A percentile compares a stretch with the other conserved stretches of the same genome.
Evolutionary conservation across 64 coral and sea anemone genomes (phyloP).

Genomic region (Platygyra sinensis): DNA sequence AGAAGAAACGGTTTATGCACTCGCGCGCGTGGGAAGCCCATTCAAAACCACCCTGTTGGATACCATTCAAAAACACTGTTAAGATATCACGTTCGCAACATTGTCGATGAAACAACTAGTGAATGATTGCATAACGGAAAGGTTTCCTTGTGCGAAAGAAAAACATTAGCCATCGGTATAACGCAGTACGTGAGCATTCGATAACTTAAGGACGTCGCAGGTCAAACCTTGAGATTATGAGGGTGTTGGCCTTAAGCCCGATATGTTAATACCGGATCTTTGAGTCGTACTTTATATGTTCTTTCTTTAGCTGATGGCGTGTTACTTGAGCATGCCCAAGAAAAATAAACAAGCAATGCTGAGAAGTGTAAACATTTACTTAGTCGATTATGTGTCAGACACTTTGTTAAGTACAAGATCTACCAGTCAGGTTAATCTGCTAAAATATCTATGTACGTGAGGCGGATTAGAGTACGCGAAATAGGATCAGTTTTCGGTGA

Average conservation of each 20-base stretch:
- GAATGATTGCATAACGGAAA: neutral
- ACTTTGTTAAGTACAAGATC: conserved; percentile 32
- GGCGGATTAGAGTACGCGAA: neutral
- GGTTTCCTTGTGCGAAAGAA: neutral
- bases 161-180: neutral
- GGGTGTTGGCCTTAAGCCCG: conserved; percentile 19
- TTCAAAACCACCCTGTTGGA: neutral
- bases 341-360: conserved; percentile 46
- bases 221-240: neutral
- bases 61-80: conserved; percentile 1
- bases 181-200: conserved; percentile 11
- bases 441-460: conserved; percentile 22
- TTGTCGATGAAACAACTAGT: neutral
- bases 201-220: neutral
- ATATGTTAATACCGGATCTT: neutral
- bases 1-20: neutral
- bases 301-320: conserved; percentile 3
- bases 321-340: neutral
- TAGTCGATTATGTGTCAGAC: conserved; percentile 44
- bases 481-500: neutral
- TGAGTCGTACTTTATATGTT: neutral
- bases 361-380: conserved; percentile 43
- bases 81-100: neutral
- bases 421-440: conserved; percentile 5
- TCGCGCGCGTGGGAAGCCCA: neutral